Conservation (phyloP, 2,113 vertebrate genomes). For the Grallaria varia region DNA sequence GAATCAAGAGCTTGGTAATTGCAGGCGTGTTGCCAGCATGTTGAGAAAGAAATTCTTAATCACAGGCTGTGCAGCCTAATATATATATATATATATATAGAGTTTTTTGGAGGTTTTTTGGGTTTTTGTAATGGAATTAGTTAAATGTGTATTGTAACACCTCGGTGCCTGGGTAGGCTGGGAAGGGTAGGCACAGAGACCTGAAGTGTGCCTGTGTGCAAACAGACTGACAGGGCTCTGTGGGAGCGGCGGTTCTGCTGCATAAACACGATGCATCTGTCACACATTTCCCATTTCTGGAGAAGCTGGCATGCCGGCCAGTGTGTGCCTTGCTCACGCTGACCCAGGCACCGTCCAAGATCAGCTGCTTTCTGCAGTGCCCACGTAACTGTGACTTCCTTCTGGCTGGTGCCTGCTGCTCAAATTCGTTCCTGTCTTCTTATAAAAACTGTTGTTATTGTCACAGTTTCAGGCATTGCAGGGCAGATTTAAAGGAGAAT, state of each 20-base stretch:
- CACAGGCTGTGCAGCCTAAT: background rate
- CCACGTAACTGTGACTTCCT: fast-evolving
- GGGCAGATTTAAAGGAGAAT: background rate
- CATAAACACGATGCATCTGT: background rate
- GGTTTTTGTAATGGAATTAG: constrained; percentile 1
- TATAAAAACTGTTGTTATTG: background rate
- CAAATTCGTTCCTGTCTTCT: background rate
- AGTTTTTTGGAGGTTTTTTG: too few species aligned
- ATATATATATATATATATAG: background rate
- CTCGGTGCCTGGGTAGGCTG: background rate
- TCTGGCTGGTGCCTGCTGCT: background rate
- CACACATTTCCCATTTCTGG: background rate
- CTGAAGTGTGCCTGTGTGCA: background rate
- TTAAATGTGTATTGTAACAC: constrained; percentile 5
- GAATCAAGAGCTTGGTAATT: constrained; percentile 57
- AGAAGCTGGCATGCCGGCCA: background rate
- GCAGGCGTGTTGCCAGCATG: background rate
- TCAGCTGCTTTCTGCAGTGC: background rate
- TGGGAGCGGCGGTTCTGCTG: background rate
- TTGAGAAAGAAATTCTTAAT: constrained; percentile 50
- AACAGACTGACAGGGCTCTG: background rate
- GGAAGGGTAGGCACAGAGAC: fast-evolving
- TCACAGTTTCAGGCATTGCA: background rate
- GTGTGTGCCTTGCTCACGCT: fast-evolving
- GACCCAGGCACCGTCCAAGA: background rate